Base-by-base conservation (phyloP, 2,888 invertebrate species). In the Agrochola lychnidis region DNA sequence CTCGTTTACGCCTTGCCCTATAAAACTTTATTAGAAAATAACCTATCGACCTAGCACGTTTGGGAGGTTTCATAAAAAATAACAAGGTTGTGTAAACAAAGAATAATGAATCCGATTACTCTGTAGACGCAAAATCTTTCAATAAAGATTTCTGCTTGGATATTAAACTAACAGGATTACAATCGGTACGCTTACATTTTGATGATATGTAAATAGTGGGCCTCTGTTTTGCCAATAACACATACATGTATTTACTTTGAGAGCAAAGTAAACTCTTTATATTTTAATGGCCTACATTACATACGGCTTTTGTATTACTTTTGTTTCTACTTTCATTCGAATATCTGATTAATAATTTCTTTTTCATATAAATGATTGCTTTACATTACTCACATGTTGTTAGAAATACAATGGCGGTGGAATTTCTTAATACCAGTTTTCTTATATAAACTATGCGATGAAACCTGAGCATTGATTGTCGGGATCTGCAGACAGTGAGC, bases 1-100 rank as follows among this genome's bases (percentile, higher is more conserved):
- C 70, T 81, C n/a, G 61, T 53, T 48, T 56, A 82, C 61, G 61
- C 53, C 71, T 78, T 83, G 86, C 67, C 48, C 83, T 83, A 86
- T 70, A 83, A 75, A 86, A 59, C 78, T 84, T 78, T 85, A 73
- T 86, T 90, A 89, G 90, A 92, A 92, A 93, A 91, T 90, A 91
- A 89, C 89, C 89, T 83, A 84, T 71, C 78, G 77, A 80, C 80
- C 75, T 75, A 80, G 75, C 79, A 69, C 69, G 78, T 82, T 82
- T 73, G 56, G 59, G 51, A 81, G 48, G 57, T 69, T 85, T 74
- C 78, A 66, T 82, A 73, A 82, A 85, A 76, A 63, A 62, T 77
- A 71, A 82, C 66, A 73, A 85, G 86, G 86, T 82, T 78, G 62
- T 69, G 51, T 71, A 76, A 76, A 82, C 78, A 76, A 79, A 71